A percentile compares a stretch with the other conserved stretches of the same genome.
phyloP scores from a whole-genome alignment of 1,140 invertebrate genomes.

The Saccostrea echinata region DNA sequence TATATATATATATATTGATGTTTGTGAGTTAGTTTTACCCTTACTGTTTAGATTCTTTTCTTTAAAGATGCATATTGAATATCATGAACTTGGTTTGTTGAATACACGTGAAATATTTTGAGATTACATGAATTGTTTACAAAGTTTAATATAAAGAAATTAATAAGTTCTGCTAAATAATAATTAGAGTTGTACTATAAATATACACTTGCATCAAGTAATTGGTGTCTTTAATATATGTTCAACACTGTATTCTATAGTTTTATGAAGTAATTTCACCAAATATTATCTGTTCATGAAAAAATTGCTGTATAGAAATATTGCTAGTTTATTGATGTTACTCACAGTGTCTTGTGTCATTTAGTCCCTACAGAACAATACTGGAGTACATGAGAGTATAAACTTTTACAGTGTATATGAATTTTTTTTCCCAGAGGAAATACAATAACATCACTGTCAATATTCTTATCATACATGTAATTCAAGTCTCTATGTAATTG shows the following conservation, averaged over 20 bases:
- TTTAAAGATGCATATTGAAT: conserved; percentile 1
- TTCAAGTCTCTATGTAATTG: neutral
- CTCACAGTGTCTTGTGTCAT: conserved; percentile 2
- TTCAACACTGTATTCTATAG: neutral
- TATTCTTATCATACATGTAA: conserved; percentile 6
- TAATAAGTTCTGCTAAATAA: neutral
- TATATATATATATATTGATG: conserved; percentile 4
- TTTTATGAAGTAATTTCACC: neutral
- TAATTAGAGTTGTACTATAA: neutral
- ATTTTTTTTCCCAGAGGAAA: neutral
- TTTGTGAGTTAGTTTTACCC: neutral
- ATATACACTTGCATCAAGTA: conserved; percentile 11
- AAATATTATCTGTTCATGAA: neutral
- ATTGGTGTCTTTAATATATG: neutral
- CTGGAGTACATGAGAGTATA: conserved; percentile 4
- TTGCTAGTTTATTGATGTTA: neutral
- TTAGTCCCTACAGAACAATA: neutral
- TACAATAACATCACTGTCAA: conserved; percentile 6
- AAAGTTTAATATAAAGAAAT: conserved; percentile 1
- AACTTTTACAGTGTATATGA: conserved; percentile 12
- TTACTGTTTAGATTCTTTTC: conserved; percentile 7
- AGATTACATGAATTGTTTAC: neutral
- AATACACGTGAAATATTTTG: neutral
- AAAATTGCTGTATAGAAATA: neutral
- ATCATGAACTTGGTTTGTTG: neutral